phyloP scores from a whole-genome alignment of 2,113 vertebrate genomes.

The Pelodiscus sinensis region DNA sequence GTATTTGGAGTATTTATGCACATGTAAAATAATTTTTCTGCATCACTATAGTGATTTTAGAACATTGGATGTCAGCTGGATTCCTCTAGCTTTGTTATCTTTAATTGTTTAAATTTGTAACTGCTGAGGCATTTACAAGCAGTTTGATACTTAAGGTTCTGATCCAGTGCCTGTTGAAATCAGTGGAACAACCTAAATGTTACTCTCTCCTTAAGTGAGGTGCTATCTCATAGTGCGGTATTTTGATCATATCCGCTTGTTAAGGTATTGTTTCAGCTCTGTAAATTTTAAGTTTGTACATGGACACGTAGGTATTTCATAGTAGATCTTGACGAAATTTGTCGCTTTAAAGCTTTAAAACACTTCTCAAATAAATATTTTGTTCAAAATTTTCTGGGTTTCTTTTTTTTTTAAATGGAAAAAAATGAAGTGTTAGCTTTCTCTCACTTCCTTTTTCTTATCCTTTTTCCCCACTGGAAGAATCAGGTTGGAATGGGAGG shows the following conservation, averaged over 20 bases:
- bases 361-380: not conserved
- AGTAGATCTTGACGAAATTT: not conserved
- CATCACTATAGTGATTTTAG: not conserved
- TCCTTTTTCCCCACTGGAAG: not conserved
- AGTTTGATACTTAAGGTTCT: not conserved
- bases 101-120: not conserved
- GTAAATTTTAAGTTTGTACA: not conserved
- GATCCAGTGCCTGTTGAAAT: not conserved
- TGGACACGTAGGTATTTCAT: not conserved
- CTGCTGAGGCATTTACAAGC: not conserved
- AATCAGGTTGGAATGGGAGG: not conserved
- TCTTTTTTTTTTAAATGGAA: not conserved
- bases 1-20: not conserved
- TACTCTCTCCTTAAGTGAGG: not conserved
- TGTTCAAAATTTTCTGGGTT: not conserved
- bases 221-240: conserved; percentile 7
- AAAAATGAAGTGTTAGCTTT: not conserved
- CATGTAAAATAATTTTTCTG: rapidly evolving
- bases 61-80: not conserved
- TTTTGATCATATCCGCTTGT: not conserved
- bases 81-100: not conserved
- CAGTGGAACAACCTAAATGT: not conserved
- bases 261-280: conserved; percentile 48
- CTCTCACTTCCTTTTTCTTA: not conserved
- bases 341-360: not conserved